A percentile compares a stretch with the other conserved stretches of the same genome.
Conservation (phyloP, 2,113 vertebrate species). For the Reinhardtius hippoglossoides region DNA sequence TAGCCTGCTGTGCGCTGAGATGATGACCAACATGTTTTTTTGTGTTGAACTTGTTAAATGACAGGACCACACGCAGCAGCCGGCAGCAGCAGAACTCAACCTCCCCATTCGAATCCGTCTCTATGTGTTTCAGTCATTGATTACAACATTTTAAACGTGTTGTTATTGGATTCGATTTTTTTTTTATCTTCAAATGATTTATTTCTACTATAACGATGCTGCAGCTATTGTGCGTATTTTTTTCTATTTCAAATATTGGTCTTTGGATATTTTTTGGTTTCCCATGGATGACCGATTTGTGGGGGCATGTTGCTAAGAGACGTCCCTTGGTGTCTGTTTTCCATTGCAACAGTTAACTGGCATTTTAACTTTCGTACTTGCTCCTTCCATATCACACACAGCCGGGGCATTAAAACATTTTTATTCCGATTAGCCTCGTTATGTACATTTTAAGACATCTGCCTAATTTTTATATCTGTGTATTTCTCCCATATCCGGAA, state of each 20-base stretch:
- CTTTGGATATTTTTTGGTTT: too few relatives aligned
- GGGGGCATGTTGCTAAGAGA: background rate
- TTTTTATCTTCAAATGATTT: slow-evolving; percentile 35
- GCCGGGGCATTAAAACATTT: background rate
- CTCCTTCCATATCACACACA: background rate
- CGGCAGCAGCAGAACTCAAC: slow-evolving; percentile 49
- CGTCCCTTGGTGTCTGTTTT: background rate
- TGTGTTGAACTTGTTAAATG: slow-evolving; percentile 76
- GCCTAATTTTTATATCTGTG: background rate
- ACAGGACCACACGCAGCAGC: slow-evolving; percentile 51
- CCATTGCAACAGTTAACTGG: background rate
- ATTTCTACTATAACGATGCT: slow-evolving; percentile 8
- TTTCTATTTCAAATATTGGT: background rate
- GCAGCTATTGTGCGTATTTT: background rate
- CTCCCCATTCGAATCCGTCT: slow-evolving; percentile 36
- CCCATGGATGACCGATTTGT: background rate
- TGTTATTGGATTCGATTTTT: background rate
- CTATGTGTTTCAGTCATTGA: slow-evolving; percentile 61
- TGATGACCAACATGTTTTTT: slow-evolving; percentile 75
- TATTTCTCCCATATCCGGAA: too few relatives aligned
- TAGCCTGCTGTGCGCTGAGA: slow-evolving; percentile 78
- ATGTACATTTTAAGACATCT: background rate
- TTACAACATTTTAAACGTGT: slow-evolving; percentile 47
- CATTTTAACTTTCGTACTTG: background rate
- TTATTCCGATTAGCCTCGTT: background rate